Evolutionary conservation across 2,113 vertebrate species (phyloP).

Genomic region (Callaeas wilsoni): DNA sequence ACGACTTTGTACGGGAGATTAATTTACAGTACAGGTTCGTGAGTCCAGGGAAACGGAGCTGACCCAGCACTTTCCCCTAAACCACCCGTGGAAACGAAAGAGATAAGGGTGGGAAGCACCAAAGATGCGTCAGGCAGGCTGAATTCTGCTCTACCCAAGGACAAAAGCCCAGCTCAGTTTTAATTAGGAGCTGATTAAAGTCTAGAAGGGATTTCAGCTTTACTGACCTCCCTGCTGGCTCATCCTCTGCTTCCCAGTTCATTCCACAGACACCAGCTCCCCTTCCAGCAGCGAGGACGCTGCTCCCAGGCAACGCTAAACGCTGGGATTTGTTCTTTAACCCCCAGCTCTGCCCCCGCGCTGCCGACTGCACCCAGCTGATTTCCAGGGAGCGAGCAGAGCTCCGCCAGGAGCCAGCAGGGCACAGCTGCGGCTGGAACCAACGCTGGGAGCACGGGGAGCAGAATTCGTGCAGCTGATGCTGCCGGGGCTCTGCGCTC

Average conservation of each 20-base stretch:
- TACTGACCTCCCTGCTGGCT: not conserved
- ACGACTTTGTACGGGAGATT: not conserved
- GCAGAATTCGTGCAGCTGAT: not conserved
- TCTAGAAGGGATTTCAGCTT: not conserved
- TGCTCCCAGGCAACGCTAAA: not conserved
- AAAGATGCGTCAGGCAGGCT: not conserved
- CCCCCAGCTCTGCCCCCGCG: not conserved
- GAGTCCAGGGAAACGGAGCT: not conserved
- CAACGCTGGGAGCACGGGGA: not conserved
- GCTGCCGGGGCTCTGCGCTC: not conserved
- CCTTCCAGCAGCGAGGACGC: not conserved
- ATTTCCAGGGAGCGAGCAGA: not conserved
- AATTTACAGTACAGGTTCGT: not conserved
- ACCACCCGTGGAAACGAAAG: not conserved
- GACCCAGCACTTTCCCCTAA: not conserved
- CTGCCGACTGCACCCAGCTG: no score
- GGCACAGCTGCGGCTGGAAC: not conserved
- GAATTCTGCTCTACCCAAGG: not conserved
- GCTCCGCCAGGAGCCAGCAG: not conserved
- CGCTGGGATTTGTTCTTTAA: not conserved
- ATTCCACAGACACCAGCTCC: not conserved
- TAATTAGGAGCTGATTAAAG: conserved; percentile 15
- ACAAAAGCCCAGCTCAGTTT: not conserved
- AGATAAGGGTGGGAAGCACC: not conserved
- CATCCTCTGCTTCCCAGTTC: not conserved